These are phyloP conservation scores for Vulpes lagopus DNA, from an alignment of 2,113 vertebrate genomes.

Conservation along the genomic window DNA sequence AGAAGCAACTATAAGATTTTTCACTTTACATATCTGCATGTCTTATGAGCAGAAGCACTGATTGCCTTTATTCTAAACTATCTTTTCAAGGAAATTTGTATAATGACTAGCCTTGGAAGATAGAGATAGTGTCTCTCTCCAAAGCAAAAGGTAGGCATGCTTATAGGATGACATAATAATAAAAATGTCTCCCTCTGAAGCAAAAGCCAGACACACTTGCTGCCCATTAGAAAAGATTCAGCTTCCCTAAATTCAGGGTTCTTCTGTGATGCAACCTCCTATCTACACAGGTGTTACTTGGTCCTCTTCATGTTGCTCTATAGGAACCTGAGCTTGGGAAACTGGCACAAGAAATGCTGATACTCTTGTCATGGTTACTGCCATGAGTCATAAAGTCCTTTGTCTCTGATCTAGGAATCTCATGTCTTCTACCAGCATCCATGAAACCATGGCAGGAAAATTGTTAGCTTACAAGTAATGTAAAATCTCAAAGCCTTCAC, in stretches of 20 bases:
- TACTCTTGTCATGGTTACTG: neutral
- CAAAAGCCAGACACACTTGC: neutral
- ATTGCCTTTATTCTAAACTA: neutral
- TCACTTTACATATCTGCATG: neutral
- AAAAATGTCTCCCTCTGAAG: neutral
- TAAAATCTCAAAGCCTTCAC: neutral
- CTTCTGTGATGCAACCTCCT: neutral
- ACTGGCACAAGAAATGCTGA: neutral
- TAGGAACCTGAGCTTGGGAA: neutral
- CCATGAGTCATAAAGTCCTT: neutral
- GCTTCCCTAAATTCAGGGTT: neutral
- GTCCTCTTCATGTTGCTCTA: neutral
- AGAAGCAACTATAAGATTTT: neutral
- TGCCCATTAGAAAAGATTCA: neutral
- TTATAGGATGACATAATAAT: neutral
- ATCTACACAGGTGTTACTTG: too few relatives aligned
- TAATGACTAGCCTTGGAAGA: neutral
- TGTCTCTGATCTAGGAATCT: neutral
- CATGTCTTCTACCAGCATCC: neutral
- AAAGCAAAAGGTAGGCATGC: neutral
- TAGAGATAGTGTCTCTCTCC: neutral
- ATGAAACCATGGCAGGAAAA: neutral
- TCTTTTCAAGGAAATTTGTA: neutral
- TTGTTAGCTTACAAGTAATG: neutral
- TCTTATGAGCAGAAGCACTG: neutral